Evolutionary conservation across 1,140 invertebrate species (phyloP), one percentile per base, ranked within the genome.

Genomic region (Hylaeus volcanicus): DNA sequence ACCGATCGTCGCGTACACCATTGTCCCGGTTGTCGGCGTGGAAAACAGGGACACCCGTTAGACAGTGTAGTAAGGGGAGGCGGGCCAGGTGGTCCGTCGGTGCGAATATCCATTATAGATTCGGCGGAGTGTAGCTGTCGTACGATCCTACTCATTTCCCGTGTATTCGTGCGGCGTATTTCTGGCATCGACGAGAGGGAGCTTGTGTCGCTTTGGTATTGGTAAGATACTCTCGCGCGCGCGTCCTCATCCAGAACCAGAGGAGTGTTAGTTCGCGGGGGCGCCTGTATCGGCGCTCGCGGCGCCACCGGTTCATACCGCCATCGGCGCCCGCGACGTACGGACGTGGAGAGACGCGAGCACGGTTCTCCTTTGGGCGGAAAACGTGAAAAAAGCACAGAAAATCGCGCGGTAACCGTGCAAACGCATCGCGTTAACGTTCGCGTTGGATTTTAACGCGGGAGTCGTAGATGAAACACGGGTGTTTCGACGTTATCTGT

Each of bases 51-150:
- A 87, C 88, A 89, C 86, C 87, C 88, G 88, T 90, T 90, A 88
- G 81, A 82, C 68, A 74, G 70, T 48, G 79, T 48, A 78, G 77
- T 26, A 64, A 60, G 70, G 71, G 77, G 83, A 63, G 84, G 81
- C 78, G 83, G 84, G 86, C 90, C 90, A 92, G 90, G 90, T 91
- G 89, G 90, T 89, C 88, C 85, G 84, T 89, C 88, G 87, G 88
- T 90, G 89, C 86, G 90, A 88, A 88, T 89, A 90, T 90, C 87
- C 84, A 90, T 90, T 90, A 90, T 90, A 90, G 85, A 88, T 89
- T 88, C 86, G 83, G 82, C 84, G 84, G 82, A 88, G 86, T 88
- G 79, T 88, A 88, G 86, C 82, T 84, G 86, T 87, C 85, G 86
- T 81, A 76, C 82, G 79, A 81, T 77, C 84, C 78, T 75, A 70